phyloP scores from a whole-genome alignment of 2,113 vertebrate genomes.

The Macrotis lagotis region DNA sequence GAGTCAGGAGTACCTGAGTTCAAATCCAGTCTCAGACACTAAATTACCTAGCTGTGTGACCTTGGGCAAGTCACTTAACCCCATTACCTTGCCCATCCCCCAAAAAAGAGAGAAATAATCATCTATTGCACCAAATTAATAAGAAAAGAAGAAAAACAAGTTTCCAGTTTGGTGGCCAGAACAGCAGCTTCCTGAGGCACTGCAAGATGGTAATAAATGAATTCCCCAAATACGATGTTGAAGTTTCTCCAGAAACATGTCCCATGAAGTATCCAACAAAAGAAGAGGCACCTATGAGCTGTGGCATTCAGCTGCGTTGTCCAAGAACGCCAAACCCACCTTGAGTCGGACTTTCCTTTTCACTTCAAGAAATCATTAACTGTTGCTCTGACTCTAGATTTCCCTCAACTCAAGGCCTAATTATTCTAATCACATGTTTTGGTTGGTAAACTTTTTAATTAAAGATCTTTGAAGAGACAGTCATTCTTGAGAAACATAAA shows the following conservation, averaged over 20 bases:
- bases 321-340: background rate
- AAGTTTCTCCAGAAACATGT: constrained; percentile 22
- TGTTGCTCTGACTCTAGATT: background rate
- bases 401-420: constrained; percentile 49
- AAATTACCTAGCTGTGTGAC: too few relatives aligned
- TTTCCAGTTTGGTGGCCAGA: background rate
- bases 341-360: background rate
- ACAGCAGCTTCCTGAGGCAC: background rate
- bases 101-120: constrained; percentile 44
- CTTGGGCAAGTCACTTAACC: too few relatives aligned
- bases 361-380: background rate
- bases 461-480: constrained; percentile 57
- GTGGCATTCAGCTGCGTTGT: background rate
- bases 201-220: constrained; percentile 6
- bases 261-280: constrained; percentile 22
- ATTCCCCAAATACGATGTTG: background rate
- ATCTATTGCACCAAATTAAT: background rate
- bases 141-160: constrained; percentile 2
- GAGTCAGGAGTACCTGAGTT: too few relatives aligned
- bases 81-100: too few relatives aligned
- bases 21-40: too few relatives aligned
- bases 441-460: constrained; percentile 62
- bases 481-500: constrained; percentile 74
- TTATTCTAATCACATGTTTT: constrained; percentile 73
- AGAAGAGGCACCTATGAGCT: constrained; percentile 2